Evolutionary conservation across 2,888 invertebrate genomes (phyloP).

Genomic region (Thymelicus acteon): DNA sequence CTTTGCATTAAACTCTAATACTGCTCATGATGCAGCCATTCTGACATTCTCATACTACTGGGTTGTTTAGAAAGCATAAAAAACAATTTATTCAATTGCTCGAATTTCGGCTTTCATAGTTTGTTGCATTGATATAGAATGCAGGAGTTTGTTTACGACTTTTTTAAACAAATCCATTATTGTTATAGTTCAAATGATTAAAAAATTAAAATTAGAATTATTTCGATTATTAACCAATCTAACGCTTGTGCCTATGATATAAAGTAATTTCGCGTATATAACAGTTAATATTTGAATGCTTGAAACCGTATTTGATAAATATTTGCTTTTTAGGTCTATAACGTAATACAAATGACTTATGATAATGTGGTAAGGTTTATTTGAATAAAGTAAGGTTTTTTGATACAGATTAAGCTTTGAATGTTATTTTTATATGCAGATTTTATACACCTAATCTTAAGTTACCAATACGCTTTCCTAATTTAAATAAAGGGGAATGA

Average conservation of each 20-base stretch:
- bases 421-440: slow-evolving; percentile 29
- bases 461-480: slow-evolving; percentile 18
- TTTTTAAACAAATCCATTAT: background rate
- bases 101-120: too few species aligned
- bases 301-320: slow-evolving; percentile 30
- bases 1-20: background rate
- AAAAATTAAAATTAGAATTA: background rate
- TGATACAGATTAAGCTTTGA: slow-evolving; percentile 28
- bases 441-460: slow-evolving; percentile 22
- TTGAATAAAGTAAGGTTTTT: slow-evolving; percentile 3
- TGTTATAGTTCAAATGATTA: background rate
- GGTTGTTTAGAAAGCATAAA: background rate
- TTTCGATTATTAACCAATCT: background rate
- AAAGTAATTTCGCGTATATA: background rate
- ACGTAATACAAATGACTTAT: slow-evolving; percentile 33
- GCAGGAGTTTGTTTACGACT: too few species aligned
- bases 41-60: background rate
- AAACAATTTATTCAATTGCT: too few species aligned
- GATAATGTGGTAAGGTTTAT: slow-evolving; percentile 34
- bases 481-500: slow-evolving; percentile 3
- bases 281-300: slow-evolving; percentile 16
- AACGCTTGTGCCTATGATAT: slow-evolving; percentile 10
- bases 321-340: slow-evolving; percentile 36
- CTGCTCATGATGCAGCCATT: background rate
- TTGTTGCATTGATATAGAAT: too few species aligned